Evolutionary conservation across 2,113 vertebrate genomes (phyloP).

Genomic region (Syngnathus scovelli): DNA sequence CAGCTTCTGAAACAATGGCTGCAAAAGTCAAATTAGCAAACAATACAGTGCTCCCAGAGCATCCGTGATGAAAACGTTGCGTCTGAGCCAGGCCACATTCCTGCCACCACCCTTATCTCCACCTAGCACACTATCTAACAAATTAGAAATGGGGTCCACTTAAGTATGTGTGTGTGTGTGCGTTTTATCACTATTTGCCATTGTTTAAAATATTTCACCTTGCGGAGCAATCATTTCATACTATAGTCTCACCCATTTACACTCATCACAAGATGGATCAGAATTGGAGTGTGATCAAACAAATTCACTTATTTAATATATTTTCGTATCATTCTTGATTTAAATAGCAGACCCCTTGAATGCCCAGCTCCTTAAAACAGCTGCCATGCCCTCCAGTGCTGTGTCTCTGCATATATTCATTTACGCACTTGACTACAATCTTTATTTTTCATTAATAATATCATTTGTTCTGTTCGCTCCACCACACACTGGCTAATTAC

Average conservation of each 20-base stretch:
- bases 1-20: constrained; percentile 40
- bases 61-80: constrained; percentile 50
- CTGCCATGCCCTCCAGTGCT: constrained; percentile 32
- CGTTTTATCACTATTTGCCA: not conserved
- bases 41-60: constrained; percentile 34
- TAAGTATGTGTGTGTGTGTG: constrained; percentile 11
- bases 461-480: constrained; percentile 40
- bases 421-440: constrained; percentile 37
- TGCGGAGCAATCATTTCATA: constrained; percentile 9
- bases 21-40: constrained; percentile 56
- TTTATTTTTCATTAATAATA: constrained; percentile 49
- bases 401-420: constrained; percentile 55
- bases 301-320: constrained; percentile 43
- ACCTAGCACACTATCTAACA: constrained; percentile 61
- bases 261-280: constrained; percentile 28
- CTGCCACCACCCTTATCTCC: constrained; percentile 58
- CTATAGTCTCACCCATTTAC: constrained; percentile 28
- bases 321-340: constrained; percentile 36
- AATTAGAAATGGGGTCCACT: constrained; percentile 63
- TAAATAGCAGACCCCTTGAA: constrained; percentile 54
- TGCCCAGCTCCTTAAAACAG: constrained; percentile 25
- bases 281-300: constrained; percentile 40
- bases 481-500: constrained; percentile 54
- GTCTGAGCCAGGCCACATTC: constrained; percentile 47
- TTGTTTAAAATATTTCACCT: constrained; percentile 20